Evolutionary conservation across 2,888 invertebrate genomes (phyloP).

Genomic region (Idaea aversata): DNA sequence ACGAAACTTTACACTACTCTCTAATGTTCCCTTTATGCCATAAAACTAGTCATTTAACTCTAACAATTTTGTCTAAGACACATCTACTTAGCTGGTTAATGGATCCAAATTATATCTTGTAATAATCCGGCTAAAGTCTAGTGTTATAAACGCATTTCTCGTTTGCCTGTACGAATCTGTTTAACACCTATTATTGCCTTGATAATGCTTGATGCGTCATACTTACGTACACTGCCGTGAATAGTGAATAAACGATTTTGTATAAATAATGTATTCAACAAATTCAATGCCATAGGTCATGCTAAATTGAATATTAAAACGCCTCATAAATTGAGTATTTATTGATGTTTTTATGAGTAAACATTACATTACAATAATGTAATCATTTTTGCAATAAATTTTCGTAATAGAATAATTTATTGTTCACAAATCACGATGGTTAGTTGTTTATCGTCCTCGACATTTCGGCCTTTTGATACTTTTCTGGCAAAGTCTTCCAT

Average conservation of each 20-base stretch:
- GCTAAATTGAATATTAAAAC: not conserved
- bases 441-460: not conserved
- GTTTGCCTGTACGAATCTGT: not conserved
- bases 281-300: not conserved
- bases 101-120: too few relatives aligned
- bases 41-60: not conserved
- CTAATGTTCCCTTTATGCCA: not conserved
- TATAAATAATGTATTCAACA: not conserved
- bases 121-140: not conserved
- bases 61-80: not conserved
- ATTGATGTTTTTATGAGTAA: not conserved
- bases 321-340: not conserved
- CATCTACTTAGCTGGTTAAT: not conserved
- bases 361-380: not conserved
- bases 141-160: not conserved
- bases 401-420: not conserved
- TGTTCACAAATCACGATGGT: not conserved
- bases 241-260: not conserved
- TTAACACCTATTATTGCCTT: not conserved
- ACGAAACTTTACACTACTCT: slow-evolving; percentile 9
- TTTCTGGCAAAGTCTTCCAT: not conserved
- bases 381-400: not conserved
- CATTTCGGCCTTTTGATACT: not conserved
- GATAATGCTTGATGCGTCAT: not conserved
- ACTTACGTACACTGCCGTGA: not conserved